Base-by-base conservation (phyloP, 2,888 invertebrate species). In the Agonopterix alstromeriana region DNA sequence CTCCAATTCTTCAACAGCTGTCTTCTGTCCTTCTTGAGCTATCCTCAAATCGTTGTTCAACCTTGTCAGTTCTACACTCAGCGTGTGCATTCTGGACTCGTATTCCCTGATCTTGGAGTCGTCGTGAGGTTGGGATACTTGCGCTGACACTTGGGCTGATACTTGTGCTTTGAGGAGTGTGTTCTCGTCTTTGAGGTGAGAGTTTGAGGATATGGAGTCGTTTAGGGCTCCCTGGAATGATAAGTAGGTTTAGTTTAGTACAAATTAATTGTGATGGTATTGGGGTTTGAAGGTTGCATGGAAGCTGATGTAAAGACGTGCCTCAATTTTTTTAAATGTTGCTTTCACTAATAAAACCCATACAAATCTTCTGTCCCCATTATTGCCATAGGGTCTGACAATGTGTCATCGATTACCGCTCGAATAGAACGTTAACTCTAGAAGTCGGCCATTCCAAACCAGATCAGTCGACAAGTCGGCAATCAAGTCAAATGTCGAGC, bases 151-250 rank as follows among this genome's bases (percentile, higher is more conserved):
- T 67, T 93, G 40, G 1, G 42, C 90, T 0, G 91, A 89, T 40
- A 93, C 73, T 67, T 93, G 93, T 0, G 95, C 96, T 71, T 95
- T 94, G 0, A 97, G 83, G 9, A 97, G 82, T 0, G 96, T 93
- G 78, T 96, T 97, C 80, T 97, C 97, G 78, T 97, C 97, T 59
- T 91, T 92, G 3, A 97, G 85, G 61, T 94, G 94, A 1, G 93
- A 92, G 60, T 95, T 92, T 0, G 93, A 91, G n/a, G 91, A 86
- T 57, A 90, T 83, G 4, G 95, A 88, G 69, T 97, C 94, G 53
- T 92, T 90, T 1, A 95, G 59, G 0, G 78, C 73, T 35, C 71
- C 58, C 87, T 86, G 72, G 0, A 72, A 69, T 4, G 8, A 9
- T 10, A 48, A 36, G 27, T 35, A 5, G 27, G 27, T 27, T 27